Percentiles rank a stretch among this genome's conserved stretches.
Evolutionary conservation across 2,888 invertebrate genomes (phyloP).

Genomic region (Laothoe populi): DNA sequence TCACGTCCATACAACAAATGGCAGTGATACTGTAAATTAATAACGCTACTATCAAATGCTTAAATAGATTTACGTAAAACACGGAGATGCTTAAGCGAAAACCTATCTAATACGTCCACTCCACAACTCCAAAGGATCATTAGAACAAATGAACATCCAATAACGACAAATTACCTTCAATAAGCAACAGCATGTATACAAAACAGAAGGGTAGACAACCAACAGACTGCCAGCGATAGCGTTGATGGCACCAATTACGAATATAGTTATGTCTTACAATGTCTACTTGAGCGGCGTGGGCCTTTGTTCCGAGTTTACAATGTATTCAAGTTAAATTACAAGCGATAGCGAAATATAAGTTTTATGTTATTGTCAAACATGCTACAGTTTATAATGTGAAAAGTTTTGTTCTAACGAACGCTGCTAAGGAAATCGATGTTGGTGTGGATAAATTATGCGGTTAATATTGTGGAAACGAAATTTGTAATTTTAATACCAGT

Average conservation of each 20-base stretch:
- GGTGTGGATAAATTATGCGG: neutral
- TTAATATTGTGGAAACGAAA: too few species aligned
- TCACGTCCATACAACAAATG: too few species aligned
- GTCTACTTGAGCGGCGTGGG: neutral
- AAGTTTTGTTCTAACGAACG: neutral
- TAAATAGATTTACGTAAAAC: too few species aligned
- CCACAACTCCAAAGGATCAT: too few species aligned
- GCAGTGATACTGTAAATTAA: too few species aligned
- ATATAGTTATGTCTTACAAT: neutral
- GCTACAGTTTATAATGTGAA: neutral
- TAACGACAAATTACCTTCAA: neutral
- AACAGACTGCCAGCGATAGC: neutral
- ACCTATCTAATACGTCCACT: too few species aligned
- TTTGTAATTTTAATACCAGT: too few species aligned
- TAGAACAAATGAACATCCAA: too few species aligned
- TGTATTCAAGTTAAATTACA: conserved; percentile 18
- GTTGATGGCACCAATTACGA: neutral
- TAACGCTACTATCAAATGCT: too few species aligned
- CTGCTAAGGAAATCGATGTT: neutral
- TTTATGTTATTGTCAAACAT: neutral
- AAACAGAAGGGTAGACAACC: neutral
- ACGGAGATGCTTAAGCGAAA: too few species aligned
- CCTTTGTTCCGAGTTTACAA: conserved; percentile 10
- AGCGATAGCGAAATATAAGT: neutral
- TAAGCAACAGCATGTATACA: neutral